Evolutionary conservation across 2,113 vertebrate genomes (phyloP).

Genomic region (Syrmaticus mikado): DNA sequence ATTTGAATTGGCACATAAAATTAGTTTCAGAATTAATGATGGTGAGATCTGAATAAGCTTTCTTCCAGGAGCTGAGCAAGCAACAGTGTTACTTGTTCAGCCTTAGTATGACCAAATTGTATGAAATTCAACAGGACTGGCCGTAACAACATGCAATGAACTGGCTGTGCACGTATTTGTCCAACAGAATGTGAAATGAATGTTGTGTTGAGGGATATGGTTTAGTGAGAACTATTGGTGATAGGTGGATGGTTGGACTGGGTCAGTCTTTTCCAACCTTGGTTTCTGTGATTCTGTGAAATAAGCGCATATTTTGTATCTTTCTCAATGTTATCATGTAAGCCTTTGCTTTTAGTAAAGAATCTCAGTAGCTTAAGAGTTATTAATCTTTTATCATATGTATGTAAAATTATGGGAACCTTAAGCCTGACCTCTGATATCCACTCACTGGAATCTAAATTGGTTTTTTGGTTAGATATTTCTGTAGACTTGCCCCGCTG

Average conservation of each 20-base stretch:
- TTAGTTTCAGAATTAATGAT: neutral
- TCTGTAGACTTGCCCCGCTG: constrained; percentile 29
- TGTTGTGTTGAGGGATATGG: too few species aligned
- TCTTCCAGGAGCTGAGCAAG: neutral
- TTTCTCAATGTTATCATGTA: constrained; percentile 33
- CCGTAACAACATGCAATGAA: neutral
- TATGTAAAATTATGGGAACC: constrained; percentile 63
- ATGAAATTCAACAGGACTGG: neutral
- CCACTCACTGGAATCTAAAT: constrained; percentile 44
- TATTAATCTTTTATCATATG: constrained; percentile 38
- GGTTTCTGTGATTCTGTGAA: neutral
- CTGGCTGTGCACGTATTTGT: neutral
- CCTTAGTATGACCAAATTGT: neutral
- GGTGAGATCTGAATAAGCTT: neutral
- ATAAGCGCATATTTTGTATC: constrained; percentile 16
- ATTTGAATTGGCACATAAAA: neutral
- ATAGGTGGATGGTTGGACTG: too few species aligned
- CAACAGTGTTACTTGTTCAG: neutral
- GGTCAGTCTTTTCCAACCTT: too few species aligned
- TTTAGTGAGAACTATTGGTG: too few species aligned
- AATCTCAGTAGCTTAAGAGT: constrained; percentile 30
- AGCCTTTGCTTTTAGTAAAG: constrained; percentile 35
- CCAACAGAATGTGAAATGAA: neutral
- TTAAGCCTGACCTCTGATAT: constrained; percentile 50
- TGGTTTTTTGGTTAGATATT: constrained; percentile 59